These are phyloP conservation scores for Penaeus japonicus DNA, from an alignment of 1,140 invertebrate genomes.

Conservation along the genomic window DNA sequence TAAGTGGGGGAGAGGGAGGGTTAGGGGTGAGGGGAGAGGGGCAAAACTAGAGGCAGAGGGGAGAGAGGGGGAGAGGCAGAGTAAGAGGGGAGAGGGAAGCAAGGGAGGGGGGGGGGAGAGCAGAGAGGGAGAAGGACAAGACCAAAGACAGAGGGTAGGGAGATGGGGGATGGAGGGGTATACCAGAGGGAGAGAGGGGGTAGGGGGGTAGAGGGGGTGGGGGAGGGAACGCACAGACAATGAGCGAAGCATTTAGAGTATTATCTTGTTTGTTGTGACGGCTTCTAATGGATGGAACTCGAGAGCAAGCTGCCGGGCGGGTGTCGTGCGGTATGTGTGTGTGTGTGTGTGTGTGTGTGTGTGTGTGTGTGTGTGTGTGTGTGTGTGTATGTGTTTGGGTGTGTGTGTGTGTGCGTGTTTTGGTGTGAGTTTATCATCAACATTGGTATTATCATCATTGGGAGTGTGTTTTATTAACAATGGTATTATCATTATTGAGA, in stretches of 20 bases:
- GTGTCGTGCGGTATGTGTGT: background rate
- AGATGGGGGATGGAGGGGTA: background rate
- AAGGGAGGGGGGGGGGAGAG: background rate
- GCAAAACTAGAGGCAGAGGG: background rate
- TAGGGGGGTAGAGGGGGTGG: background rate
- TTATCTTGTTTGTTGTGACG: slow-evolving; percentile 14
- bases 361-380: no score
- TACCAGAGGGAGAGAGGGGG: background rate
- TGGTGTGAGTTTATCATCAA: no score
- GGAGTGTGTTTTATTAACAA: no score
- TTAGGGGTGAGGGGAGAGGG: background rate
- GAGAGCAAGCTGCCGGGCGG: background rate
- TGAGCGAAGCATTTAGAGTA: slow-evolving; percentile 14
- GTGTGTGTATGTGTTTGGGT: no score
- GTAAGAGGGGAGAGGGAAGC: background rate
- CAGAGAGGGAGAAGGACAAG: background rate
- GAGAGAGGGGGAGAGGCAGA: background rate
- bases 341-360: no score
- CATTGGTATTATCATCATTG: no score
- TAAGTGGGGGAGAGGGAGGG: background rate
- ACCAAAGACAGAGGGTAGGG: background rate
- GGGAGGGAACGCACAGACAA: background rate
- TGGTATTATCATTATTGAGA: no score
- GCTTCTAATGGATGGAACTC: background rate
- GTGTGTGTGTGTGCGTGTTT: no score